A percentile compares a stretch with the other conserved stretches of the same genome.
Conservation (phyloP, 2,888 invertebrate species). For the Stegophylla sp. region DNA sequence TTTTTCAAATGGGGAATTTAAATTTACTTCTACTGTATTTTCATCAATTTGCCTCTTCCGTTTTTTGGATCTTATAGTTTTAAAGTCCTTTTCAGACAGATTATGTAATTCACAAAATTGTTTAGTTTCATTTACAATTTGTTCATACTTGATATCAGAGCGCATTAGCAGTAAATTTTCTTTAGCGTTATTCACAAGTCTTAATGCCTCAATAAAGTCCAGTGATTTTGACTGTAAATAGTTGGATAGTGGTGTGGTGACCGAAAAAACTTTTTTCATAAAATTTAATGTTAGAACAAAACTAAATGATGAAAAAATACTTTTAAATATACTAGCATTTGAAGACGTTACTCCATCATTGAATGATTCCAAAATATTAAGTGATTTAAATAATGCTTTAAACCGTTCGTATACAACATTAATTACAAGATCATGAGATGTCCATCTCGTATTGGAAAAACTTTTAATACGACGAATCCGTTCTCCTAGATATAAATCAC, state of each 20-base stretch:
- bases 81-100: slow-evolving; percentile 5
- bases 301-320: slow-evolving; percentile 9
- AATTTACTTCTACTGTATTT: neutral
- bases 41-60: neutral
- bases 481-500: slow-evolving; percentile 1
- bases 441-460: slow-evolving; percentile 12
- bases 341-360: slow-evolving; percentile 16
- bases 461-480: slow-evolving; percentile 8
- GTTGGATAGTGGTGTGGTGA: slow-evolving; percentile 15
- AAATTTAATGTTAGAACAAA: slow-evolving; percentile 13
- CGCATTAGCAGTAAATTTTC: slow-evolving; percentile 1
- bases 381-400: slow-evolving; percentile 21
- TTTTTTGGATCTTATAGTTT: slow-evolving; percentile 16
- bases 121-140: neutral
- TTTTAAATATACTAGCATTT: slow-evolving; percentile 17
- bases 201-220: slow-evolving; percentile 23
- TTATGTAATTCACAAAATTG: neutral
- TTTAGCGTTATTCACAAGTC: slow-evolving; percentile 4
- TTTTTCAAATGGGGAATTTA: slow-evolving; percentile 18
- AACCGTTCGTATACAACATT: neutral
- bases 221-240: slow-evolving; percentile 19
- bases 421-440: neutral
- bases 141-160: neutral
- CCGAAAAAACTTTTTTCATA: slow-evolving; percentile 14
- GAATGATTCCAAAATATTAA: neutral